phyloP scores from a whole-genome alignment of 1,140 invertebrate species.

The Camponotus floridanus region DNA sequence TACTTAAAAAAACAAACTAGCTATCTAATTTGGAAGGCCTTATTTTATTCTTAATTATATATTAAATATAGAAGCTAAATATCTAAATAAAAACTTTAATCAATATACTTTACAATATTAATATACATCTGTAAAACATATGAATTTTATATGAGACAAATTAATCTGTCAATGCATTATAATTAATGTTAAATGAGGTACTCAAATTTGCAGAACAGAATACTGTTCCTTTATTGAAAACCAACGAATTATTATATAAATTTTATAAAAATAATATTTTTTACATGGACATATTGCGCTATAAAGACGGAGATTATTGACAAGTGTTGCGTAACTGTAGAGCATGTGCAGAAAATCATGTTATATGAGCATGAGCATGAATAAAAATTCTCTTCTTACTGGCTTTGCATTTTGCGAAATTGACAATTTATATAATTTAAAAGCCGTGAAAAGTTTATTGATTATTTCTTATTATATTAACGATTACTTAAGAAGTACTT shows the following conservation, averaged over 20 bases:
- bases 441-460: slow-evolving; percentile 55
- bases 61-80: slow-evolving; percentile 11
- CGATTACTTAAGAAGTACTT: slow-evolving; percentile 28
- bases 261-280: slow-evolving; percentile 13
- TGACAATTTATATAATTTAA: slow-evolving; percentile 6
- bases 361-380: slow-evolving; percentile 78
- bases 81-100: slow-evolving; percentile 6
- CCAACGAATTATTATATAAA: slow-evolving; percentile 13
- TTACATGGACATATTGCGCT: slow-evolving; percentile 40
- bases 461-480: slow-evolving; percentile 30
- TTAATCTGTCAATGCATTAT: neutral
- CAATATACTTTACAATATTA: slow-evolving; percentile 14
- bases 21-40: slow-evolving; percentile 13
- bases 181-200: neutral
- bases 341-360: slow-evolving; percentile 67
- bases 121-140: neutral
- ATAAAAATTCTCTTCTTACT: slow-evolving; percentile 71
- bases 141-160: neutral
- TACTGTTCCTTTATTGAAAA: slow-evolving; percentile 32
- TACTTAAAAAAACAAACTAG: neutral
- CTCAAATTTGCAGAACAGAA: slow-evolving; percentile 21
- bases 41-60: slow-evolving; percentile 32
- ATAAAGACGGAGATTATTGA: slow-evolving; percentile 26
- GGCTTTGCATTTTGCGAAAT: slow-evolving; percentile 65
- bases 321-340: slow-evolving; percentile 50